Evolutionary conservation across 1,140 invertebrate genomes (phyloP), one percentile per base, ranked within the genome.

Genomic region (Drosophila sproati): DNA sequence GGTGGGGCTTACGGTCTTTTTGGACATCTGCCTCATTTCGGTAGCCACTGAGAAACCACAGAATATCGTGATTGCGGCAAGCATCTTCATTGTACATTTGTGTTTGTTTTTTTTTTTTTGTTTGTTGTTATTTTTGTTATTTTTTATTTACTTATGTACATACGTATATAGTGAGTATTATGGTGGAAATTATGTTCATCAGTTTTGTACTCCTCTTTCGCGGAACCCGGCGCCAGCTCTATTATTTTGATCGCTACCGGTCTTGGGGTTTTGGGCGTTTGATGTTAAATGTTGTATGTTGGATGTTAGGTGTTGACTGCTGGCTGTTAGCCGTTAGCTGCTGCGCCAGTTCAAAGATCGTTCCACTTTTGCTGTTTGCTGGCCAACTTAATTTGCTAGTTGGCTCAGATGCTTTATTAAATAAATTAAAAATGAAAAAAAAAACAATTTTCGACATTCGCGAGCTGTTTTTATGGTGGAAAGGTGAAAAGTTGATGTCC

Each of bases 231-330:
- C 41, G 29, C 39, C 31, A 32, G 45, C 51, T 20, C 29, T 4
- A 12, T 50, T 29, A 52, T 79, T 79, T 79, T 86, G 68, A 79
- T 60, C 55, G 82, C 83, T 77, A 88, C 83, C 45, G 83, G 83
- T 82, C 69, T 87, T 88, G 29, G 34, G 50, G 48, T 81, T 48
- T 64, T 51, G 37, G 61, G 6, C 32, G 12, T 54, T 64, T 28
- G 67, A 52, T 62, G 56, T 50, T n/a, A 0, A 41, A 43, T 39
- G 37, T 39, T 39, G 7, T 1, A 39, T 39, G 37, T 39, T 39
- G 3, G 2, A 4, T 43, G 39, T 43, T 43, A n/a, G 10, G 10
- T 43, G 39, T 43, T 43, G 10, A n/a, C 10, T 43, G 39, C 4
- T 70, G 5, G 43, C n/a, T 41, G 55, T 37, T 51, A 28, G 34